A percentile compares a stretch with the other conserved stretches of the same genome.
Conservation (phyloP, 1,140 invertebrate species). For the Drosophila hydei region DNA sequence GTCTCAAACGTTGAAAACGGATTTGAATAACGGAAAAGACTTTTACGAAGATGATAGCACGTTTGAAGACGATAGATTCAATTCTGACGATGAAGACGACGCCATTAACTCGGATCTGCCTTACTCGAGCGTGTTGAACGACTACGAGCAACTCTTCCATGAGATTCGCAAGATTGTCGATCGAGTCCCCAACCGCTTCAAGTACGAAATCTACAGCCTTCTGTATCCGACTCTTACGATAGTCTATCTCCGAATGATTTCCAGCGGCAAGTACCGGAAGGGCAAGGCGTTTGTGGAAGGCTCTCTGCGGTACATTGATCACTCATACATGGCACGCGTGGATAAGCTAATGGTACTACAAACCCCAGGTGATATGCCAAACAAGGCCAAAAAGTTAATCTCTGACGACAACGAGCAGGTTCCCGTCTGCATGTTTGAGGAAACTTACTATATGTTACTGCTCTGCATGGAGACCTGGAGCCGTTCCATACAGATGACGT, state of each 20-base stretch:
- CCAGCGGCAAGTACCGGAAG: slow-evolving; percentile 5
- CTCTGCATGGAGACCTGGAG: slow-evolving; percentile 22
- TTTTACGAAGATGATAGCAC: slow-evolving; percentile 32
- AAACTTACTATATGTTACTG: neutral
- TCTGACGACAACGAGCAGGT: slow-evolving; percentile 27
- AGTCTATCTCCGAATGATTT: slow-evolving; percentile 46
- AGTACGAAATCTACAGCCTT: slow-evolving; percentile 39
- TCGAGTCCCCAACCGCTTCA: slow-evolving; percentile 28
- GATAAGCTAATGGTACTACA: slow-evolving; percentile 36
- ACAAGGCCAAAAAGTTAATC: slow-evolving; percentile 38
- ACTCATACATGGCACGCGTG: slow-evolving; percentile 34
- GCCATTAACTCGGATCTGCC: neutral
- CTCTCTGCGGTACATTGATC: slow-evolving; percentile 17
- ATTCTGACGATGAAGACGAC: neutral
- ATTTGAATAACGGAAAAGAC: neutral
- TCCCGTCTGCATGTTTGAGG: slow-evolving; percentile 17
- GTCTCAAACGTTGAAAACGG: neutral
- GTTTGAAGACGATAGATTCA: slow-evolving; percentile 1
- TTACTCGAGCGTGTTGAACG: neutral
- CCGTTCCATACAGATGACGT: slow-evolving; percentile 2
- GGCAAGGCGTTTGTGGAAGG: slow-evolving; percentile 30
- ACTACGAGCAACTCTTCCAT: slow-evolving; percentile 35
- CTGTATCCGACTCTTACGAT: slow-evolving; percentile 45
- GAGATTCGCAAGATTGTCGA: slow-evolving; percentile 7
- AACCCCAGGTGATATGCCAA: slow-evolving; percentile 19